These are phyloP conservation scores for Microtus obscurus DNA, from an alignment of 2,797 vertebrate genomes.

Conservation along the genomic window DNA sequence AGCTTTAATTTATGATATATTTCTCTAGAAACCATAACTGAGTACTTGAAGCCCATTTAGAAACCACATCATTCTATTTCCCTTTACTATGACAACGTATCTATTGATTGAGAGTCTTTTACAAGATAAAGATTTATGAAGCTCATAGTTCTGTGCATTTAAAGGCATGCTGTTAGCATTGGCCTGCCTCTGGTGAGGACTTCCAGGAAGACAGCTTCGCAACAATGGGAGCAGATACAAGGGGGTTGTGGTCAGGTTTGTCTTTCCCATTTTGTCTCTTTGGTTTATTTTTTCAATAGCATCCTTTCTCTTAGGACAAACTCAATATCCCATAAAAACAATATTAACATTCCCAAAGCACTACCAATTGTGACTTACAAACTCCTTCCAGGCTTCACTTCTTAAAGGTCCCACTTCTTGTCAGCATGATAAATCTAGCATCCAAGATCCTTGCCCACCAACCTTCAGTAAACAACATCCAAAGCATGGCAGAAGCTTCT, in stretches of 20 bases:
- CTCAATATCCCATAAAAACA: background rate
- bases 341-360: background rate
- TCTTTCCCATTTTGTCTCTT: background rate
- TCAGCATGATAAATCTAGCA: background rate
- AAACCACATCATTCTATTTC: background rate
- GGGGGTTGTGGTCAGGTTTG: background rate
- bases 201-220: no score
- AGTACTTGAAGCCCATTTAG: background rate
- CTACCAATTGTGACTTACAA: background rate
- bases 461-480: no score
- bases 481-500: background rate
- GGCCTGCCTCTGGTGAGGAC: background rate
- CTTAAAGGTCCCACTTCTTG: background rate
- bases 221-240: accelerated
- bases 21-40: background rate
- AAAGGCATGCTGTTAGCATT: no score
- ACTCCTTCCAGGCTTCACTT: background rate
- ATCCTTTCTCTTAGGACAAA: background rate
- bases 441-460: background rate
- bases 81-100: background rate
- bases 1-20: background rate
- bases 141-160: background rate
- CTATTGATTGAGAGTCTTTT: background rate
- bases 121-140: background rate
- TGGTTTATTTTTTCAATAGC: background rate